Percentiles rank a stretch among this genome's conserved stretches.
These are phyloP conservation scores for Heterochromis multidens DNA, from an alignment of 2,113 vertebrate species.

Conservation along the genomic window DNA sequence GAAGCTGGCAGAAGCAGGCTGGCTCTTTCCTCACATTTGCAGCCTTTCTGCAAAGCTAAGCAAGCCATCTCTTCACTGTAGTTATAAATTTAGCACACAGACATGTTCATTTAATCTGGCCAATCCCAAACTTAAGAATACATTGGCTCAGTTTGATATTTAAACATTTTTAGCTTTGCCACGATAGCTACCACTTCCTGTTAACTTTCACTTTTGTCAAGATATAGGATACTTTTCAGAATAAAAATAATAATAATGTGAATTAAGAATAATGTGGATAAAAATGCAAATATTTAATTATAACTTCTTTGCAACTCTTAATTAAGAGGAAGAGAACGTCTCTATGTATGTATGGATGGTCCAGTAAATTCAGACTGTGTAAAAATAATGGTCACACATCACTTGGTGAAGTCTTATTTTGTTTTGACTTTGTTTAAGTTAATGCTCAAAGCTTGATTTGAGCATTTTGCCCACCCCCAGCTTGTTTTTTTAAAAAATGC, in stretches of 20 bases:
- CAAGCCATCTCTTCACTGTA: background rate
- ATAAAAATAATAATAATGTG: background rate
- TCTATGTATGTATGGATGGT: background rate
- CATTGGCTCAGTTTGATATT: background rate
- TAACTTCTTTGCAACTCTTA: background rate
- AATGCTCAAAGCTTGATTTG: background rate
- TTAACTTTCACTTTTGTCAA: background rate
- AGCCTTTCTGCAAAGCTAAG: background rate
- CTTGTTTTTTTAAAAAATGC: background rate
- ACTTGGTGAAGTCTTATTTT: fast-evolving
- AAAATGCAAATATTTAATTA: background rate
- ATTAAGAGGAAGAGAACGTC: background rate
- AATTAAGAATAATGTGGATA: background rate
- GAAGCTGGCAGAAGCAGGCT: background rate
- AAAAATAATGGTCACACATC: too few relatives aligned
- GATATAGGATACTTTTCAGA: background rate
- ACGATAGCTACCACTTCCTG: background rate
- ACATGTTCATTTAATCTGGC: background rate
- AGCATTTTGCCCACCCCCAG: background rate
- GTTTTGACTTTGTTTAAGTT: background rate
- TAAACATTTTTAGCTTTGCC: background rate
- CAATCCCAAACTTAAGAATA: background rate
- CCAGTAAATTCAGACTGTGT: too few relatives aligned
- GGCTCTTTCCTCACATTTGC: background rate
- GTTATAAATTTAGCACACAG: background rate